These are phyloP conservation scores for Cheilosia grossa DNA, from an alignment of 2,888 invertebrate species.

Conservation along the genomic window DNA sequence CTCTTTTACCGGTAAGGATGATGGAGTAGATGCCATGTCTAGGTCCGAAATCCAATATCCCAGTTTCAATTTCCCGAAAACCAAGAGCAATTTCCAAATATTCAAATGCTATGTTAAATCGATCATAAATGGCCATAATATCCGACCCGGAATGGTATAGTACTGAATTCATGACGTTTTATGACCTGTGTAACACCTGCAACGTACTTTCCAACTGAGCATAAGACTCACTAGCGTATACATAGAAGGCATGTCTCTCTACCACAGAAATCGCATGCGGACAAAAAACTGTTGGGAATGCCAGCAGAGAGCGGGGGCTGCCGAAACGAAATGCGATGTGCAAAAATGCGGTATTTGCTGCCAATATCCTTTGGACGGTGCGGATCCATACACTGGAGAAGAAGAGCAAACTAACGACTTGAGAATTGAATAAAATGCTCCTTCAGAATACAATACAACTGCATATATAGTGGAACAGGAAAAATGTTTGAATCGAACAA, in stretches of 20 bases:
- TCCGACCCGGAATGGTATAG: constrained; percentile 40
- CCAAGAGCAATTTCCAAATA: constrained; percentile 20
- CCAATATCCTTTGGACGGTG: constrained; percentile 58
- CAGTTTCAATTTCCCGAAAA: too few relatives aligned
- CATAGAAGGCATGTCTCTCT: constrained; percentile 1
- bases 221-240: neutral
- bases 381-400: neutral
- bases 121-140: constrained; percentile 65
- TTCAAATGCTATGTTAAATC: constrained; percentile 58
- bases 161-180: constrained; percentile 72
- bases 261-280: constrained; percentile 23
- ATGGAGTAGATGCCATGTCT: too few relatives aligned
- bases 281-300: neutral
- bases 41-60: too few relatives aligned
- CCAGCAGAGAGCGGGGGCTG: constrained; percentile 10
- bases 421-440: constrained; percentile 68
- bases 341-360: constrained; percentile 71
- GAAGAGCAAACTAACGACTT: constrained; percentile 59
- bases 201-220: constrained; percentile 35
- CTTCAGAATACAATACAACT: constrained; percentile 46
- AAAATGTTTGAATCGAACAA: constrained; percentile 43
- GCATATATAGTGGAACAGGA: constrained; percentile 31
- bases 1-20: too few relatives aligned
- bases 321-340: constrained; percentile 55
- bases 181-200: constrained; percentile 73